phyloP scores from a whole-genome alignment of 2,797 vertebrate species.

The Labroides dimidiatus region DNA sequence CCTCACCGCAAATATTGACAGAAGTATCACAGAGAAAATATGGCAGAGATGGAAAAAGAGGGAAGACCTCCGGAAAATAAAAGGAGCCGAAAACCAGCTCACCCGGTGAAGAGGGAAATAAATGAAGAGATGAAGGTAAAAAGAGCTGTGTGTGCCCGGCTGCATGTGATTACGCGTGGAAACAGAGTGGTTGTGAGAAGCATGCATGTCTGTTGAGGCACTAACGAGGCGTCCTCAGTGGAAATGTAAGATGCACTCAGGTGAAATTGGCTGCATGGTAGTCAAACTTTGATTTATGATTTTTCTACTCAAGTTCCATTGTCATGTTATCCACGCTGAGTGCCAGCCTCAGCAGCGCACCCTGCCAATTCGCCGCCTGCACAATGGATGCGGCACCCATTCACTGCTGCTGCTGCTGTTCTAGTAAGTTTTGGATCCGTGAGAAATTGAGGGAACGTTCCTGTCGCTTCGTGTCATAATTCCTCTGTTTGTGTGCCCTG shows the following conservation, averaged over 20 bases:
- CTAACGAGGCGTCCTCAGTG: conserved; percentile 78
- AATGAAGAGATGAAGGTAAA: conserved; percentile 99
- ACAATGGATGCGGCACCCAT: conserved; percentile 75
- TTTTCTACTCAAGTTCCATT: conserved; percentile 61
- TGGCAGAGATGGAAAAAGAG: conserved; percentile 99
- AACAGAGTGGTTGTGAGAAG: conserved; percentile 73
- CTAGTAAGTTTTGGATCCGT: conserved; percentile 63
- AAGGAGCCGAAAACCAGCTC: conserved; percentile 97
- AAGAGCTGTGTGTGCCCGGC: conserved; percentile 60
- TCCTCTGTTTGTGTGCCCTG: conserved; percentile 52
- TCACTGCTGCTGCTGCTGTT: conserved; percentile 50
- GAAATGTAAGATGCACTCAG: conserved; percentile 78
- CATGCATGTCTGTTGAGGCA: conserved; percentile 85
- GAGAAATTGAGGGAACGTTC: conserved; percentile 29
- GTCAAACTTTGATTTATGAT: conserved; percentile 79
- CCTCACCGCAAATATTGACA: conserved; percentile 89
- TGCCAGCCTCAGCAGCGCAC: conserved; percentile 49
- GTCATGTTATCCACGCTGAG: conserved; percentile 38
- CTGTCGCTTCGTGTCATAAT: conserved; percentile 35
- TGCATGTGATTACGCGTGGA: conserved; percentile 79
- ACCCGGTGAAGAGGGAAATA: conserved; percentile 98
- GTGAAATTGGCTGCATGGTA: conserved; percentile 75
- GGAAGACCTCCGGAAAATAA: conserved; percentile 99
- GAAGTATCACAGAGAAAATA: conserved; percentile 93
- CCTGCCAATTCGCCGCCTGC: conserved; percentile 39